These are phyloP conservation scores for Syngnathus acus DNA, from an alignment of 2,797 vertebrate genomes.

Conservation along the genomic window DNA sequence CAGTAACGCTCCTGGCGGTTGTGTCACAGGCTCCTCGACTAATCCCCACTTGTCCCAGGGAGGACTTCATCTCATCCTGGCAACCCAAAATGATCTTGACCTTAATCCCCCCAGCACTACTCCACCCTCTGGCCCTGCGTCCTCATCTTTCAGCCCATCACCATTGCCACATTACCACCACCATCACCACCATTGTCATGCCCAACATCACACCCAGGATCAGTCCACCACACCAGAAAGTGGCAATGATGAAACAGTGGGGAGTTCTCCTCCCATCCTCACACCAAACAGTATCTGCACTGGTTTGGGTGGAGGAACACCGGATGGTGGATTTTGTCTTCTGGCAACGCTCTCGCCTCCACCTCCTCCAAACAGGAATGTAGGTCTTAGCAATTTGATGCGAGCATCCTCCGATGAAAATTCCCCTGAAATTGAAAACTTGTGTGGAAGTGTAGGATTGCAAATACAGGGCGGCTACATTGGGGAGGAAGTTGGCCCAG, in stretches of 20 bases:
- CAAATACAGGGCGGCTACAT: conserved; percentile 64
- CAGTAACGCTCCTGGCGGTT: conserved; percentile 54
- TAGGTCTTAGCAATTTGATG: conserved; percentile 49
- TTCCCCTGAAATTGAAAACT: conserved; percentile 45
- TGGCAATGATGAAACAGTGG: conserved; percentile 56
- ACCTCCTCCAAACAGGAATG: conserved; percentile 76
- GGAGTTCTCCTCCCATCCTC: conserved; percentile 60
- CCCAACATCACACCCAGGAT: conserved; percentile 28
- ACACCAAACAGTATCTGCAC: conserved; percentile 72
- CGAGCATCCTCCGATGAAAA: conserved; percentile 41
- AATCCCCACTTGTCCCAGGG: conserved; percentile 81
- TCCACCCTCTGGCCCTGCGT: conserved; percentile 69
- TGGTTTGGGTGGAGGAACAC: conserved; percentile 49
- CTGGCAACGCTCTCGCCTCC: conserved; percentile 67
- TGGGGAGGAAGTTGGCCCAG: conserved; percentile 26
- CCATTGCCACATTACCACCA: conserved; percentile 44
- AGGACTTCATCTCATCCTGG: conserved; percentile 87
- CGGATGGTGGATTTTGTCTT: conserved; percentile 57
- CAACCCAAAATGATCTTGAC: conserved; percentile 82
- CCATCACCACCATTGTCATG: conserved; percentile 48
- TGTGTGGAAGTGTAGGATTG: conserved; percentile 65
- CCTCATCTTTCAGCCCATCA: conserved; percentile 61
- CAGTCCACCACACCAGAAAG: conserved; percentile 66
- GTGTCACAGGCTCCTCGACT: conserved; percentile 65
- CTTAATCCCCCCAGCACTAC: conserved; percentile 72